Percentiles rank a stretch among this genome's conserved stretches.
Conservation (phyloP, 2,797 vertebrate genomes). For the Catostomus latipinnis region DNA sequence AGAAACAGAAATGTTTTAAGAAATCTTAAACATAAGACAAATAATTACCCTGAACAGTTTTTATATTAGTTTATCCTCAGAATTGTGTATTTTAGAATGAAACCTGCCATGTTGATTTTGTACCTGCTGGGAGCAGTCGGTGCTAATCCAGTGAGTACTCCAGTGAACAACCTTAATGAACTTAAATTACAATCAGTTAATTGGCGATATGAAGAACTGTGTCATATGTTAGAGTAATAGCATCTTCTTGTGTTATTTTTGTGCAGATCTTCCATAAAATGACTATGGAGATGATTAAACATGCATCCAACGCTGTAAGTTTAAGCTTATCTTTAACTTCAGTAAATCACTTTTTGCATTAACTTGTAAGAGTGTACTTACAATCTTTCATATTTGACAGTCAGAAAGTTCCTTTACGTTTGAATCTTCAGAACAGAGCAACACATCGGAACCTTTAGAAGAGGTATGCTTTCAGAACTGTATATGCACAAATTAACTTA, state of each 20-base stretch:
- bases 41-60: background rate
- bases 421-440: slow-evolving; percentile 51
- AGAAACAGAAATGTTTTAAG: background rate
- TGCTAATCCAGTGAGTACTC: slow-evolving; percentile 76
- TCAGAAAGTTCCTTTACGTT: slow-evolving; percentile 57
- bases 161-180: background rate
- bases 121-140: slow-evolving; percentile 72
- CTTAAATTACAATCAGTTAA: background rate
- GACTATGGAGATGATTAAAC: slow-evolving; percentile 59
- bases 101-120: slow-evolving; percentile 64
- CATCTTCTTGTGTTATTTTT: slow-evolving; percentile 12
- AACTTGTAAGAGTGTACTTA: background rate
- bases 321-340: no score
- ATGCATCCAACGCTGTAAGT: slow-evolving; percentile 71
- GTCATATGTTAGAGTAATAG: background rate
- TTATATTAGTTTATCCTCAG: background rate
- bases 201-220: background rate
- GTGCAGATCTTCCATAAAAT: slow-evolving; percentile 69
- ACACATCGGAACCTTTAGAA: slow-evolving; percentile 29
- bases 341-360: no score
- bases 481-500: no score
- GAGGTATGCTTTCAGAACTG: slow-evolving; percentile 32
- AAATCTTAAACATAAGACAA: background rate
- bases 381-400: background rate
- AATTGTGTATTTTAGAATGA: slow-evolving; percentile 69